Percentiles rank a stretch among this genome's conserved stretches.
Conservation (phyloP, 2,888 invertebrate species). For the Hirtodrosophila trivittata region DNA sequence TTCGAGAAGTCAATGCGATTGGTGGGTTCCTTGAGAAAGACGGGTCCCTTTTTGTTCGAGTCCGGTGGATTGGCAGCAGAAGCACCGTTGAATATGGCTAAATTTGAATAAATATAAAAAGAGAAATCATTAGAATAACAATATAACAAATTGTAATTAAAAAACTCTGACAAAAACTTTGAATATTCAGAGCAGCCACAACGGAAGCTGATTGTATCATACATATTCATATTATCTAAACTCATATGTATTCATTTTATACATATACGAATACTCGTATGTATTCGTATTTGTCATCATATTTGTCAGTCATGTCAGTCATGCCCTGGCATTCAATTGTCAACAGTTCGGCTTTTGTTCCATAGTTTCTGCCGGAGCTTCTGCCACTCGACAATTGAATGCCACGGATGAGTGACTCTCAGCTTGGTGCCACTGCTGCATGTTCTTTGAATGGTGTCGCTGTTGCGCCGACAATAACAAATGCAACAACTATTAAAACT, state of each 20-base stretch:
- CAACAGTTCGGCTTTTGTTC: slow-evolving; percentile 61
- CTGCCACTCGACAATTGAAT: slow-evolving; percentile 65
- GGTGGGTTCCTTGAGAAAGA: slow-evolving; percentile 95
- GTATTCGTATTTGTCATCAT: slow-evolving; percentile 43
- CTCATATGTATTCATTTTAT: too few relatives aligned
- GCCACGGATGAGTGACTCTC: slow-evolving; percentile 78
- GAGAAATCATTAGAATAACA: not conserved
- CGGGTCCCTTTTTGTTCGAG: slow-evolving; percentile 93
- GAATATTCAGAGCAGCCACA: too few relatives aligned
- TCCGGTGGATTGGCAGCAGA: slow-evolving; percentile 85
- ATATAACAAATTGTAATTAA: too few relatives aligned
- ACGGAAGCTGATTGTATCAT: too few relatives aligned
- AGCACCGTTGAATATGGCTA: slow-evolving; percentile 52
- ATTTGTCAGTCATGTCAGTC: slow-evolving; percentile 52
- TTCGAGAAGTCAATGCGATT: slow-evolving; percentile 97
- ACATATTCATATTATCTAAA: too few relatives aligned
- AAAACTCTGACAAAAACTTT: too few relatives aligned
- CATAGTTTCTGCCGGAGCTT: slow-evolving; percentile 33
- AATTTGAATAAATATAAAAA: not conserved
- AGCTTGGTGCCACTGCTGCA: too few relatives aligned
- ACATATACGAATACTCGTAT: too few relatives aligned
- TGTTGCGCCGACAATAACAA: not conserved
- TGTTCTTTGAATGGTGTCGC: too few relatives aligned
- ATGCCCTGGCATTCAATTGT: slow-evolving; percentile 50
- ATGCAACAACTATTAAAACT: slow-evolving; percentile 34